Evolutionary conservation across 2,888 invertebrate genomes (phyloP).

Genomic region (Disparrhopalites patrizii): DNA sequence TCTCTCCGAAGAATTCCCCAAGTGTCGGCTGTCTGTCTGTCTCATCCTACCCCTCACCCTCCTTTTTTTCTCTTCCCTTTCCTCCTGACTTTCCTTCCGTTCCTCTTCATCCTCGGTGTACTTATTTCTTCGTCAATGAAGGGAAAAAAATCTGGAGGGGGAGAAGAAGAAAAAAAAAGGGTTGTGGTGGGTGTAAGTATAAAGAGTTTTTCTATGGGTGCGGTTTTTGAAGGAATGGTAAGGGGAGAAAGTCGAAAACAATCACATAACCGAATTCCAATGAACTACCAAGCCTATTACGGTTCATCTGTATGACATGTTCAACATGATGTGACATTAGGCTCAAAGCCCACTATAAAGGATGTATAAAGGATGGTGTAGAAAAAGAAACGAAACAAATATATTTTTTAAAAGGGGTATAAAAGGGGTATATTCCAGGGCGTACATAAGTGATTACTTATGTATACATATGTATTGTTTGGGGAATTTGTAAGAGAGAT

Average conservation of each 20-base stretch:
- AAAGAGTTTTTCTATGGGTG: no score
- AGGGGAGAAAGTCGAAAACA: constrained; percentile 11
- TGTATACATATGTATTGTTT: no score
- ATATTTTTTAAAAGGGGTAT: no score
- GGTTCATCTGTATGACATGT: constrained; percentile 5
- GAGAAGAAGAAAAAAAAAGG: neutral
- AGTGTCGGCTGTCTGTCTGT: neutral
- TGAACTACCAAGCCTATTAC: constrained; percentile 5
- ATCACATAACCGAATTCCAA: constrained; percentile 18
- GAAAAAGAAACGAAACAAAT: no score
- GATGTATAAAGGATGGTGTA: no score
- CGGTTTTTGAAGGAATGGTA: neutral
- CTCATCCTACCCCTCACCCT: neutral
- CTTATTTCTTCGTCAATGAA: no score
- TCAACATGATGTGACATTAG: constrained; percentile 13
- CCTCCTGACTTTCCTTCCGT: neutral
- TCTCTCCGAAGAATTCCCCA: neutral
- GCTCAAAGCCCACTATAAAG: neutral
- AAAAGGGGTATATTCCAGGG: no score
- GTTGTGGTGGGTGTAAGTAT: no score
- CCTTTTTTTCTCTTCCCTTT: neutral
- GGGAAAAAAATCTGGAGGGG: neutral
- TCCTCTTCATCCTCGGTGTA: neutral
- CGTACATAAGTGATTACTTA: no score
- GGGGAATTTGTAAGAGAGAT: no score